Evolutionary conservation across 2,888 invertebrate genomes (phyloP).

Genomic region (Tribolium freemani): DNA sequence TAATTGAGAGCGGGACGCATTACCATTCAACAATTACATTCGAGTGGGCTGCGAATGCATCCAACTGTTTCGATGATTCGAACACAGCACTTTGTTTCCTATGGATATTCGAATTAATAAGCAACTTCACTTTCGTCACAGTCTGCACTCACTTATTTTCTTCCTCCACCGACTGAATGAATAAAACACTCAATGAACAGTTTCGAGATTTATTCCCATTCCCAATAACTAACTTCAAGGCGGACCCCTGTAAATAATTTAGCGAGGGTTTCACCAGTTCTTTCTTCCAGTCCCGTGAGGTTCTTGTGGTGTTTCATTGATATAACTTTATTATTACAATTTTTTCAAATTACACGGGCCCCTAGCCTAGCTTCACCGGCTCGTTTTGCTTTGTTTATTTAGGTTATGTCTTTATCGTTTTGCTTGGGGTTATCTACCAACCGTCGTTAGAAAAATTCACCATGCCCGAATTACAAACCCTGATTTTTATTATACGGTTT

Average conservation of each 20-base stretch:
- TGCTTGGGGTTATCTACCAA: neutral
- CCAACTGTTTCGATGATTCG: conserved; percentile 6
- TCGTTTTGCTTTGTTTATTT: conserved; percentile 9
- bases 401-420: conserved; percentile 4
- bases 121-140: neutral
- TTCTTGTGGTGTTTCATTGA: conserved; percentile 13
- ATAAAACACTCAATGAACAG: conserved; percentile 10
- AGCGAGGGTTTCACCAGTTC: conserved; percentile 8
- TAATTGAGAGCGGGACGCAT: conserved; percentile 31
- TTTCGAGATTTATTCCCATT: neutral
- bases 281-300: neutral
- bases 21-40: conserved; percentile 15
- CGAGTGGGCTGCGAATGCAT: conserved; percentile 13
- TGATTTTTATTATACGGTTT: neutral
- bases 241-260: conserved; percentile 11
- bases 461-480: no score
- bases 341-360: neutral
- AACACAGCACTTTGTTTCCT: neutral
- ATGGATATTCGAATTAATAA: neutral
- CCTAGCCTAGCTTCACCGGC: neutral
- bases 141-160: no score
- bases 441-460: neutral
- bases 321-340: conserved; percentile 17
- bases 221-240: conserved; percentile 7
- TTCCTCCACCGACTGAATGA: neutral